These are phyloP conservation scores for Petrocephalus sullivani DNA, from an alignment of 2,797 vertebrate genomes.

Conservation along the genomic window DNA sequence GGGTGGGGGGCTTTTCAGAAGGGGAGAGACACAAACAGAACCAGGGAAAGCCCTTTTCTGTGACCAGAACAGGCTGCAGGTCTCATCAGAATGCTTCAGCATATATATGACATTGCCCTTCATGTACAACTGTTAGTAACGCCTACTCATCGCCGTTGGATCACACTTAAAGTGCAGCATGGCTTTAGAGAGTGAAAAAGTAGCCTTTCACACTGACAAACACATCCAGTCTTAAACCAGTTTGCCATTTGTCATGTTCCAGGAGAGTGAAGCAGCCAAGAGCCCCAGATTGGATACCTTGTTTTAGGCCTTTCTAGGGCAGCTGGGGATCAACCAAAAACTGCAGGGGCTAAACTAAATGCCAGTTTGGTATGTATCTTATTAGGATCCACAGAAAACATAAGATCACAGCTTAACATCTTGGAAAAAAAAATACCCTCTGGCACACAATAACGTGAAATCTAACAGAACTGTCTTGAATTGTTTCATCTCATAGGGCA, in stretches of 20 bases:
- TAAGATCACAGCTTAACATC: background rate
- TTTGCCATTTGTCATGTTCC: conserved; percentile 21
- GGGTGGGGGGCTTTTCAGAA: background rate
- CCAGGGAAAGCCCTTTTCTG: background rate
- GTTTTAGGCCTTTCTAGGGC: background rate
- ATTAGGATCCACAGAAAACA: background rate
- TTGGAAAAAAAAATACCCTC: background rate
- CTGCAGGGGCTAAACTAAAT: conserved; percentile 5
- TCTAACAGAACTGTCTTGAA: background rate
- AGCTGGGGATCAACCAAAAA: background rate
- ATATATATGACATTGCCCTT: background rate
- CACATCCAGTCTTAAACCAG: conserved; percentile 11
- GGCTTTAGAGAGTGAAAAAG: background rate
- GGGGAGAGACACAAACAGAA: background rate
- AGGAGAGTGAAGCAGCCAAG: background rate
- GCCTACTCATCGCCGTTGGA: background rate
- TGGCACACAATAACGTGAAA: background rate
- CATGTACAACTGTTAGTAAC: background rate
- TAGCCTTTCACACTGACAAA: conserved; percentile 12
- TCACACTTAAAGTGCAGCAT: background rate
- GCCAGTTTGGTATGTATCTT: background rate
- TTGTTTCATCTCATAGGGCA: background rate
- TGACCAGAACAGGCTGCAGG: background rate
- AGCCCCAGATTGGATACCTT: background rate
- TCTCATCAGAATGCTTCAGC: background rate